phyloP scores from a whole-genome alignment of 2,113 vertebrate genomes.

The Mesoclemmys tuberculata region DNA sequence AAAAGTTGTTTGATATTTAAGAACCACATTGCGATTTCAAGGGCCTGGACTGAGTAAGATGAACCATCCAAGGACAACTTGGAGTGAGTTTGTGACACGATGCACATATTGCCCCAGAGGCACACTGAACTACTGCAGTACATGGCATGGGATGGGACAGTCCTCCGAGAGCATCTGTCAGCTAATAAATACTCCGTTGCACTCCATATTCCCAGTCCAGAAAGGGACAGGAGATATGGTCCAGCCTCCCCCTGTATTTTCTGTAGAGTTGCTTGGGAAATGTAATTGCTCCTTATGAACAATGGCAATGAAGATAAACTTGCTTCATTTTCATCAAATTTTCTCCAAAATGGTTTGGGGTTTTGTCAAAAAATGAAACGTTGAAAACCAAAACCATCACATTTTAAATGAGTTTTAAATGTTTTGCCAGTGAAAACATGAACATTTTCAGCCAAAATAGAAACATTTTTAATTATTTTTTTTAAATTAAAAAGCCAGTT shows the following conservation, averaged over 20 bases:
- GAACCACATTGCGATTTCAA: background rate
- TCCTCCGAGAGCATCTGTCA: background rate
- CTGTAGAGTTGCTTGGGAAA: background rate
- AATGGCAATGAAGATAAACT: background rate
- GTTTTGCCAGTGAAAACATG: background rate
- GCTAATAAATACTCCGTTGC: background rate
- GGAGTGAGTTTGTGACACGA: background rate
- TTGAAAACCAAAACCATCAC: background rate
- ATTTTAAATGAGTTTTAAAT: background rate
- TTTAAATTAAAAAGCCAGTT: background rate
- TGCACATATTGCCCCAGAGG: background rate
- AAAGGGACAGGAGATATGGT: background rate
- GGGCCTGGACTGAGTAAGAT: background rate
- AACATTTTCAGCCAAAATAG: background rate
- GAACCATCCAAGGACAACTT: background rate
- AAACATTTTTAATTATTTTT: background rate
- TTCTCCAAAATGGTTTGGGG: background rate
- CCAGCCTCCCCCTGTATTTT: fast-evolving
- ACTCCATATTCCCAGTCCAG: background rate
- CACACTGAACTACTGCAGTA: background rate
- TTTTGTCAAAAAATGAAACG: background rate
- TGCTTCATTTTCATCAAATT: background rate
- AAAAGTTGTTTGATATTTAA: background rate
- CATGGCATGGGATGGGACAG: background rate
- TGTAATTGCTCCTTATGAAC: background rate